Conservation (phyloP, 2,888 invertebrate genomes). For the Thysanoteuthis rhombus region DNA sequence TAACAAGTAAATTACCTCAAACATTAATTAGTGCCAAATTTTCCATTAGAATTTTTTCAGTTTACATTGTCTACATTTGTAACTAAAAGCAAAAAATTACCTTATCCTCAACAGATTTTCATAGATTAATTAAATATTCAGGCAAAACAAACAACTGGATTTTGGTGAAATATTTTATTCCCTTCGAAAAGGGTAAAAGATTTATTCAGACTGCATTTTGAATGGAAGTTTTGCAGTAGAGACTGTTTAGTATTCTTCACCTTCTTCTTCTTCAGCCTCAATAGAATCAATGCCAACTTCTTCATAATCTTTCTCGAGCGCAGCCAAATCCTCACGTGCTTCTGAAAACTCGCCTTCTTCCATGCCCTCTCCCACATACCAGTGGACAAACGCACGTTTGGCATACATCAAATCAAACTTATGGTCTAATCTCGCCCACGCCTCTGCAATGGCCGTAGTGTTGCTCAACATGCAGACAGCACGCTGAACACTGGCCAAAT, state of each 20-base stretch:
- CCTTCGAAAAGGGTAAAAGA: background rate
- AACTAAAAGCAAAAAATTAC: too few relatives aligned
- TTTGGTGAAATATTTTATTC: background rate
- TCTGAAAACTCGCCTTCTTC: constrained; percentile 56
- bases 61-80: too few relatives aligned
- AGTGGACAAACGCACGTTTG: constrained; percentile 88
- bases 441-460: constrained; percentile 91
- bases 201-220: background rate
- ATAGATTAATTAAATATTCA: background rate
- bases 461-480: constrained; percentile 89
- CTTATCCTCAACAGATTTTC: background rate
- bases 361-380: constrained; percentile 71
- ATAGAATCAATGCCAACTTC: constrained; percentile 37
- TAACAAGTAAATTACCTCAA: too few relatives aligned
- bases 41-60: too few relatives aligned
- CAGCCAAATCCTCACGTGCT: constrained; percentile 57
- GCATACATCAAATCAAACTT: constrained; percentile 86
- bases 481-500: constrained; percentile 75
- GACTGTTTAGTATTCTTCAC: constrained; percentile 32
- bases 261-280: constrained; percentile 32
- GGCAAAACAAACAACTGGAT: background rate
- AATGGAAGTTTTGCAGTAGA: background rate
- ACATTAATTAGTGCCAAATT: too few relatives aligned
- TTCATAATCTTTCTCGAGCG: constrained; percentile 56
- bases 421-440: constrained; percentile 81